Evolutionary conservation across 2,113 vertebrate species (phyloP).

Genomic region (Pituophis catenifer): DNA sequence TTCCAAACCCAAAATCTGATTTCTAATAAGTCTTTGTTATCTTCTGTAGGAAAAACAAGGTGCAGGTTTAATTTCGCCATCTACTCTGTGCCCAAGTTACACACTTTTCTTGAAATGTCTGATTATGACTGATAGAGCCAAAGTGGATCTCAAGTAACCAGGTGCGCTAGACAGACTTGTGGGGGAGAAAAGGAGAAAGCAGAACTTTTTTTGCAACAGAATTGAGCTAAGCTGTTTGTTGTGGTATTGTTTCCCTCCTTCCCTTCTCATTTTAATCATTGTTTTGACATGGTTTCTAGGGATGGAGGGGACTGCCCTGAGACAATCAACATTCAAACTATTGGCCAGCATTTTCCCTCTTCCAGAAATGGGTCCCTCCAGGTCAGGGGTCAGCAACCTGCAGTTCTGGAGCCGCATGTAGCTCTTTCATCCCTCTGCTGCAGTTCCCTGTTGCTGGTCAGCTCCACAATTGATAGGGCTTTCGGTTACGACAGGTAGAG

Average conservation of each 20-base stretch:
- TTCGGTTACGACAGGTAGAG: too few relatives aligned
- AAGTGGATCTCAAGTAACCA: conserved; percentile 67
- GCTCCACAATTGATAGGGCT: too few relatives aligned
- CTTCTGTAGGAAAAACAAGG: conserved; percentile 54
- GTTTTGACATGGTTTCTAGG: conserved; percentile 54
- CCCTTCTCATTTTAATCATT: conserved; percentile 52
- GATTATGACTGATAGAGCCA: conserved; percentile 60
- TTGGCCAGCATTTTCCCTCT: conserved; percentile 57
- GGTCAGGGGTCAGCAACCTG: too few relatives aligned
- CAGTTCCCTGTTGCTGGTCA: too few relatives aligned
- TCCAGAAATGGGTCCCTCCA: conserved; percentile 43
- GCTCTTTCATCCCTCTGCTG: too few relatives aligned
- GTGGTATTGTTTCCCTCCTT: background rate
- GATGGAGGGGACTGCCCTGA: conserved; percentile 49
- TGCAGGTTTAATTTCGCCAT: conserved; percentile 66
- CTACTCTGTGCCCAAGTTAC: conserved; percentile 67
- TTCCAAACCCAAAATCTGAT: background rate
- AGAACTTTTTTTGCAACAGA: conserved; percentile 45
- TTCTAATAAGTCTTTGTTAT: background rate
- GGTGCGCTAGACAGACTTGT: conserved; percentile 71
- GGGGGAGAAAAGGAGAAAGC: too few relatives aligned
- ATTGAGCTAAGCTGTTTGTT: conserved; percentile 35
- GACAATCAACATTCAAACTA: conserved; percentile 38
- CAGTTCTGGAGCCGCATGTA: too few relatives aligned
- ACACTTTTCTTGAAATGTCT: conserved; percentile 63